Evolutionary conservation across 2,888 invertebrate species (phyloP).

Genomic region (Frankliniella intonsa): DNA sequence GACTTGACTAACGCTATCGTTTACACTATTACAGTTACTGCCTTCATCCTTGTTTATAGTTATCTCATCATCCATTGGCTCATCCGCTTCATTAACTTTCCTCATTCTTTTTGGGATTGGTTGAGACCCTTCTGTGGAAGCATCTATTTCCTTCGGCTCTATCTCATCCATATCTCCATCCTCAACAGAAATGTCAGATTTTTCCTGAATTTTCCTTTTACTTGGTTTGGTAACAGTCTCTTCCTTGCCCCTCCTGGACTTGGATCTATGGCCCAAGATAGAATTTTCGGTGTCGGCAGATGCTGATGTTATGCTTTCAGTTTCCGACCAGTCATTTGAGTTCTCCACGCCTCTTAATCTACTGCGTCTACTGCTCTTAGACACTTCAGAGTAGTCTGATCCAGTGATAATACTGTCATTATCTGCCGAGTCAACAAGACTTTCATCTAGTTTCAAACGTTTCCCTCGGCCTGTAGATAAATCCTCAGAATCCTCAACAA

Average conservation of each 20-base stretch:
- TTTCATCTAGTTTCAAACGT: background rate
- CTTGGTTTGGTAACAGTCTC: background rate
- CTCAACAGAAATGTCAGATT: background rate
- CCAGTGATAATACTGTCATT: background rate
- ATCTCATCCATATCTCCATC: background rate
- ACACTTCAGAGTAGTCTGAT: background rate
- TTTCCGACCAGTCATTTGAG: background rate
- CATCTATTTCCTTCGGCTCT: background rate
- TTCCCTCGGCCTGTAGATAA: background rate
- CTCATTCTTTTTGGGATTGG: background rate
- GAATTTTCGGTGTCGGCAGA: background rate
- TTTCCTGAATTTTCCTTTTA: background rate
- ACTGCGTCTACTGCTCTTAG: background rate
- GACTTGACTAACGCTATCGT: background rate
- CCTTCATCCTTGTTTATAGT: background rate
- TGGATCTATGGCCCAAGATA: background rate
- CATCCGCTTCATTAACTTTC: background rate
- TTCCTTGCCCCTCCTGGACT: background rate
- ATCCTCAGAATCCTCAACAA: background rate
- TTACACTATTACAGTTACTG: background rate
- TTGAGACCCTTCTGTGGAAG: background rate
- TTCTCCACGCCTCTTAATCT: background rate
- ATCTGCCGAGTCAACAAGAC: background rate
- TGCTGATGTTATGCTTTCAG: background rate
- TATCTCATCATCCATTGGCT: background rate